These are phyloP conservation scores for Gyps fulvus DNA, from an alignment of 2,113 vertebrate species.

Conservation along the genomic window DNA sequence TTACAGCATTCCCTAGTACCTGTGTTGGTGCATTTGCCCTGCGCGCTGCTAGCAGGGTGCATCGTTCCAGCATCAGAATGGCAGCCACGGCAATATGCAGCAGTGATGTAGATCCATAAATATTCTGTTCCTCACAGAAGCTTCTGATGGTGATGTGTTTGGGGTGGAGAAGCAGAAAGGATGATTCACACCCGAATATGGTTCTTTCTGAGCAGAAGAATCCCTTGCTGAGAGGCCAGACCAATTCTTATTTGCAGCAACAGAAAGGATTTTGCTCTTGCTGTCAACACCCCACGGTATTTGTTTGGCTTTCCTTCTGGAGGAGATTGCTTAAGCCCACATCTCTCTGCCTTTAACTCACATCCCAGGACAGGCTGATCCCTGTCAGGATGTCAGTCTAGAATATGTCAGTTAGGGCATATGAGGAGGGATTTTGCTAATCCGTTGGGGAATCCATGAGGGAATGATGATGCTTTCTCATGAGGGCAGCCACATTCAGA, in stretches of 20 bases:
- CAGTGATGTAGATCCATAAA: neutral
- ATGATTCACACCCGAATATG: conserved; percentile 29
- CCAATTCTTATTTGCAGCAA: neutral
- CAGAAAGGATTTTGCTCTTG: conserved; percentile 3
- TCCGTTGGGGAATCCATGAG: neutral
- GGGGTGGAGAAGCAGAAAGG: neutral
- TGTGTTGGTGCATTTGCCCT: neutral
- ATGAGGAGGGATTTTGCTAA: neutral
- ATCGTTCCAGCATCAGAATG: neutral
- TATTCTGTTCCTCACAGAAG: neutral
- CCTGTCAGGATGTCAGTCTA: neutral
- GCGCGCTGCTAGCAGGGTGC: accelerated
- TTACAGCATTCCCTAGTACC: neutral
- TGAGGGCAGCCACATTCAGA: neutral
- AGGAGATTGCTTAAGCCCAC: neutral
- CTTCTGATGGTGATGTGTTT: neutral
- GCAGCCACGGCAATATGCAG: neutral
- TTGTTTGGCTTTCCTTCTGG: neutral
- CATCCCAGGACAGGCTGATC: neutral
- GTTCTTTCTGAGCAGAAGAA: conserved; percentile 18
- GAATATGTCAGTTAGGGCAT: neutral
- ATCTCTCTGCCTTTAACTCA: neutral
- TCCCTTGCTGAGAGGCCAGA: neutral
- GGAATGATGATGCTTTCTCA: neutral
- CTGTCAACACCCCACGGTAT: neutral